These are phyloP conservation scores for Leptarthrus brevirostris DNA, from an alignment of 2,888 invertebrate genomes.

Conservation along the genomic window DNA sequence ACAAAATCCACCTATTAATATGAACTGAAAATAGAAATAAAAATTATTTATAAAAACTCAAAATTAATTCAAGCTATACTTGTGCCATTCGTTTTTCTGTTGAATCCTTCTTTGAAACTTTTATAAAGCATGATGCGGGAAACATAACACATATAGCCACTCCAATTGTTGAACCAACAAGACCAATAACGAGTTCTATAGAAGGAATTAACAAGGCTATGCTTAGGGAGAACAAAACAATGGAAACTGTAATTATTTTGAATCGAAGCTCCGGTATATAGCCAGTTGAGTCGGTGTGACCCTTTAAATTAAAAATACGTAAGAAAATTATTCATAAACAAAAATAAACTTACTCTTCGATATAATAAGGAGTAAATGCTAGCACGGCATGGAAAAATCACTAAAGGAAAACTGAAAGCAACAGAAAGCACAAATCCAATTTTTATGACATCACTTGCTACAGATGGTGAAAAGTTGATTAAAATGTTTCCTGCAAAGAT, in stretches of 20 bases:
- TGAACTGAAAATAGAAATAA: constrained; percentile 70
- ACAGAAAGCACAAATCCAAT: constrained; percentile 94
- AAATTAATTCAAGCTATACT: constrained; percentile 66
- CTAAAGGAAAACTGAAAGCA: constrained; percentile 95
- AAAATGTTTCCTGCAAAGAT: constrained; percentile 84
- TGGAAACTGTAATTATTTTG: constrained; percentile 82
- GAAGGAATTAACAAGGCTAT: constrained; percentile 91
- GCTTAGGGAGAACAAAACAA: constrained; percentile 80
- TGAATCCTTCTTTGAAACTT: constrained; percentile 84
- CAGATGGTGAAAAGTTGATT: constrained; percentile 83
- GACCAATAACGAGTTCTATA: constrained; percentile 91
- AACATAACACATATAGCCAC: constrained; percentile 92
- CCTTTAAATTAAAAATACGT: constrained; percentile 65
- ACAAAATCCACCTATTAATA: constrained; percentile 84
- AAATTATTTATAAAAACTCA: constrained; percentile 6
- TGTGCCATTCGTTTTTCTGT: constrained; percentile 86
- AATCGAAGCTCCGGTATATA: constrained; percentile 89
- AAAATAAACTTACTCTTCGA: constrained; percentile 73
- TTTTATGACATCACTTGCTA: constrained; percentile 90
- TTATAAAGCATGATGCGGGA: constrained; percentile 90
- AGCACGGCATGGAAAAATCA: constrained; percentile 95
- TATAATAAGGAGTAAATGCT: constrained; percentile 92
- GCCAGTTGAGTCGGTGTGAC: constrained; percentile 75
- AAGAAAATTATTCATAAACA: not conserved
- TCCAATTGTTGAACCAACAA: constrained; percentile 96